Base-by-base conservation (phyloP, 2,797 vertebrate genomes). In the Silurus aristotelis region DNA sequence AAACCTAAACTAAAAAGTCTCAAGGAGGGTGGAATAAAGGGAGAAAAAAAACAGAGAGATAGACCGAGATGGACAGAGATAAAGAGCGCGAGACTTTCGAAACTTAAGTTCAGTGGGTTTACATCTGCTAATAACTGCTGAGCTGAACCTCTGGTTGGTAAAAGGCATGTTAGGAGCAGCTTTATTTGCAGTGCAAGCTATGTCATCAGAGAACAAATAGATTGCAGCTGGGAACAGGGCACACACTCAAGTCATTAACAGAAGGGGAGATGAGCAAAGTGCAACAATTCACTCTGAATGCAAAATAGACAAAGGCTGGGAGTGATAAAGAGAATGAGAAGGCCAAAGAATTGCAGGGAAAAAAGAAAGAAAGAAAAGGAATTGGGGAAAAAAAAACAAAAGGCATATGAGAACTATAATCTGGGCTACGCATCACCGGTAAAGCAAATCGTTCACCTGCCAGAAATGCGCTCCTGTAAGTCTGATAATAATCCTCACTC, bases 201-300 rank as follows among this genome's bases (percentile, higher is more conserved):
- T 71, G 78, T 48, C 82, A 79, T 63, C 58, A 75, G 70, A 84
- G 55, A 68, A 84, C 76, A 87, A 87, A 83, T 58, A 75, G 56
- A 83, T 76, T 83, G 85, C 66, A 71, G 66, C 56, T 55, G 82
- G 76, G 82, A 86, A 80, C 85, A 80, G 52, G 85, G 80, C 80
- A 86, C 52, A 63, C 81, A 58, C 85, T 86, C 55, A 86, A 86
- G 81, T 83, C 82, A 83, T 86, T 86, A 83, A 80, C 75, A 72
- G 76, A 78, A 43, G 48, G 73, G 67, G 81, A 79, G 85, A 86
- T 72, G 85, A 86, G 85, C 67, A 68, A 83, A 67, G 67, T 80
- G 66, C 85, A 52, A 61, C 76, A 73, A 80, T 86, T 61, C 85
- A 61, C 64, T 71, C 64, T 71, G 85, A 86, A 86, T 83, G 85